These are phyloP conservation scores for Oreochromis grahami DNA, from an alignment of 2,797 vertebrate genomes.

Conservation along the genomic window DNA sequence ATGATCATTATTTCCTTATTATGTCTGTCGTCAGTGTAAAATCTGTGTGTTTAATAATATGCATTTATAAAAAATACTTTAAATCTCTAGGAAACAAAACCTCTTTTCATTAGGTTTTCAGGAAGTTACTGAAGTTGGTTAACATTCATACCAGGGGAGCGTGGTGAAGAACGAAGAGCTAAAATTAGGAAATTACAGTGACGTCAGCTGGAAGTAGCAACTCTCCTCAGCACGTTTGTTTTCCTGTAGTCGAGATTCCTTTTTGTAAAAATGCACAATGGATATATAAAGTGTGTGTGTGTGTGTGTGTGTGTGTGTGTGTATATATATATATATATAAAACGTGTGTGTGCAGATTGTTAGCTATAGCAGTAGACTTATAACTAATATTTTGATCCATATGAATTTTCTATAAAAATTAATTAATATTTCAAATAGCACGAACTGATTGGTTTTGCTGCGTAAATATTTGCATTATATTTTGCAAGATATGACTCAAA, in stretches of 20 bases:
- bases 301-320: too few relatives aligned
- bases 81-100: neutral
- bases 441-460: neutral
- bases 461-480: neutral
- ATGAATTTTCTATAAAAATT: neutral
- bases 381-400: neutral
- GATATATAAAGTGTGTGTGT: neutral
- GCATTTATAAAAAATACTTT: neutral
- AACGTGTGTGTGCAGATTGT: neutral
- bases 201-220: neutral
- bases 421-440: neutral
- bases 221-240: neutral
- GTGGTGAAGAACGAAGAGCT: neutral
- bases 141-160: neutral
- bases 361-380: neutral
- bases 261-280: neutral
- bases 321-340: fast-evolving
- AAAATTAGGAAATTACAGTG: neutral
- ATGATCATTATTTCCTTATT: conserved; percentile 51
- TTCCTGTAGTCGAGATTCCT: neutral
- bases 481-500: neutral
- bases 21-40: conserved; percentile 12
- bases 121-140: neutral
- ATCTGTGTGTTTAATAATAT: neutral
- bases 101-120: neutral